Conservation (phyloP, 64 coral and sea anemone genomes). For the Montipora efflorescens region DNA sequence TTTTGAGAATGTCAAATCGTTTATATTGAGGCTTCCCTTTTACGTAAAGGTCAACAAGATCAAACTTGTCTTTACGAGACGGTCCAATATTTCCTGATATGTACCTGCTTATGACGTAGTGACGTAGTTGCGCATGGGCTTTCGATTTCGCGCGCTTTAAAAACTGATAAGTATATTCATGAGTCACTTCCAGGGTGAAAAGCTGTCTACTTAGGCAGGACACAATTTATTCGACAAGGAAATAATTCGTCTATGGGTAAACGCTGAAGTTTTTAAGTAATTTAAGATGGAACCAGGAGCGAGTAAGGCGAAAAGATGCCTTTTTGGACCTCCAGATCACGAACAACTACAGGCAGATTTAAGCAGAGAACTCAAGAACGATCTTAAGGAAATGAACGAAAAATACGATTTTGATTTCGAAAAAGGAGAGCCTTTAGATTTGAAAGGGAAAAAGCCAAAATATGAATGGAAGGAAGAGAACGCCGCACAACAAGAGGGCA, state of each 20-base stretch:
- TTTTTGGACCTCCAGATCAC: slow-evolving; percentile 14
- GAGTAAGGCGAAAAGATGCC: slow-evolving; percentile 21
- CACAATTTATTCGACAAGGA: neutral
- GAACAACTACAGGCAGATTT: neutral
- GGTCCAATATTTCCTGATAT: neutral
- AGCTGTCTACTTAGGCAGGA: neutral
- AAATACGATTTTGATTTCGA: slow-evolving; percentile 20
- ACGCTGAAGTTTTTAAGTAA: neutral
- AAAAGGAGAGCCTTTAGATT: neutral
- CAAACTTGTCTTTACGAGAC: slow-evolving; percentile 3
- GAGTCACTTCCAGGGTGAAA: neutral
- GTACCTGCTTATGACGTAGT: slow-evolving; percentile 36
- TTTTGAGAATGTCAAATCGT: neutral
- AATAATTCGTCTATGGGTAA: neutral
- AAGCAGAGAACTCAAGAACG: neutral
- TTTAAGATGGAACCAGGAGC: neutral
- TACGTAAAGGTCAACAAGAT: neutral
- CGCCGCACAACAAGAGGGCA: neutral
- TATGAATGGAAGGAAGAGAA: neutral
- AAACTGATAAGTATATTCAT: too few species aligned
- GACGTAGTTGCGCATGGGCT: neutral
- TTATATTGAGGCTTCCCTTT: neutral
- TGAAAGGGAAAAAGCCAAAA: neutral
- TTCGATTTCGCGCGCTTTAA: slow-evolving; percentile 24
- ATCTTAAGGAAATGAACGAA: slow-evolving; percentile 19